Evolutionary conservation across 53 echinoderm and acorn worm genomes (phyloP).

Genomic region (Stichopus horrens): DNA sequence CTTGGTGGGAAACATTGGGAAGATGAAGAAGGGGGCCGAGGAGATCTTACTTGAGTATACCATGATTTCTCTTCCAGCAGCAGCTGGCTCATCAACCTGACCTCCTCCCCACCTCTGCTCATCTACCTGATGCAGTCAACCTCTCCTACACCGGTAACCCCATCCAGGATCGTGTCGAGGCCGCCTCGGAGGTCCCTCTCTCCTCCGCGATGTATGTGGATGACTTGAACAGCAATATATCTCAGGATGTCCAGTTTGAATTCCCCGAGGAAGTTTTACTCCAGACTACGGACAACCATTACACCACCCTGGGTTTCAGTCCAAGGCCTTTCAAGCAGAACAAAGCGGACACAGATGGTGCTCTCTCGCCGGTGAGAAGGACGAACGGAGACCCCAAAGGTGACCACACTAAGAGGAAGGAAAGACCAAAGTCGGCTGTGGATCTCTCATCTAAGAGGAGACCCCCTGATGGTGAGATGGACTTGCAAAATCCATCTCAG

Average conservation of each 20-base stretch:
- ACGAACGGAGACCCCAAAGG: constrained; percentile 16
- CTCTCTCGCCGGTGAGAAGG: background rate
- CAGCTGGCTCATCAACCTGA: constrained; percentile 24
- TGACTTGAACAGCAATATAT: constrained; percentile 44
- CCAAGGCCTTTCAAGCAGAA: constrained; percentile 35
- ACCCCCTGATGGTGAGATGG: constrained; percentile 21
- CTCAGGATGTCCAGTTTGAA: constrained; percentile 42
- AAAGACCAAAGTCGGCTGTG: constrained; percentile 41
- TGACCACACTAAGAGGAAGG: constrained; percentile 32
- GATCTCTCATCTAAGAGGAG: constrained; percentile 42
- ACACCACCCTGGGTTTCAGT: constrained; percentile 38
- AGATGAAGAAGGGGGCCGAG: background rate
- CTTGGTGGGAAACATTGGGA: background rate
- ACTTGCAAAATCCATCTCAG: constrained; percentile 36
- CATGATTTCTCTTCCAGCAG: constrained; percentile 34
- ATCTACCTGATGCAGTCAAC: background rate
- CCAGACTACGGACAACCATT: constrained; percentile 34
- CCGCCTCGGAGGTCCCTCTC: constrained; percentile 14
- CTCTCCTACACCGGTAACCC: background rate
- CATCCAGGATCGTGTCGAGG: background rate
- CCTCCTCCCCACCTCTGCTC: constrained; percentile 5
- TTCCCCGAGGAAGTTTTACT: constrained; percentile 37
- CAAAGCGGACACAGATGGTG: background rate
- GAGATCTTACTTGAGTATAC: constrained; percentile 26
- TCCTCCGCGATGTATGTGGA: constrained; percentile 37